A percentile compares a stretch with the other conserved stretches of the same genome.
phyloP scores from a whole-genome alignment of 2,113 vertebrate species.

The Brienomyrus brachyistius region DNA sequence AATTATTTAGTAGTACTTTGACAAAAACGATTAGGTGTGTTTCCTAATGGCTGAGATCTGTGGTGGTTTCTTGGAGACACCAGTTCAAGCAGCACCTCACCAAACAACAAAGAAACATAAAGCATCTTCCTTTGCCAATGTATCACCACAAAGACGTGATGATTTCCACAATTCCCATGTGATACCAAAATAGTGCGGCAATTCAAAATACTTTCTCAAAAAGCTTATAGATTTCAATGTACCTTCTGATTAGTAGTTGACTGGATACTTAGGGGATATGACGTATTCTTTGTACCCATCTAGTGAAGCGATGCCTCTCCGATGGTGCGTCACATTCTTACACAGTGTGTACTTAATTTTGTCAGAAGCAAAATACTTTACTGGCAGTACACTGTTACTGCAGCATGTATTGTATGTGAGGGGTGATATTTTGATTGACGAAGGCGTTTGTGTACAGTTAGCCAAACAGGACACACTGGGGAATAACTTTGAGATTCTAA shows the following conservation, averaged over 20 bases:
- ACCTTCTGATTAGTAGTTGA: neutral
- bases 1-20: too few relatives aligned
- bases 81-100: neutral
- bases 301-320: neutral
- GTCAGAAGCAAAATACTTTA: neutral
- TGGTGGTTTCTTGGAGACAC: too few relatives aligned
- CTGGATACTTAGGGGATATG: neutral
- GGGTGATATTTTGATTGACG: neutral
- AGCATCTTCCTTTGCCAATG: neutral
- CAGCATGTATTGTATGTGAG: neutral
- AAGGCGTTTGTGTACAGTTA: neutral
- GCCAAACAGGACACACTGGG: neutral
- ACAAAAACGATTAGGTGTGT: too few relatives aligned
- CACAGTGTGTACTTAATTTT: neutral
- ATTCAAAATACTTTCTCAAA: neutral
- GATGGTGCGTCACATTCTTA: neutral
- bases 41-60: too few relatives aligned
- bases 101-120: neutral
- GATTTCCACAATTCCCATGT: neutral
- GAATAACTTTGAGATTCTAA: neutral
- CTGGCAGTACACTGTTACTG: neutral
- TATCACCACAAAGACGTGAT: neutral
- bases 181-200: neutral
- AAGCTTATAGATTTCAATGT: neutral
- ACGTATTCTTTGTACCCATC: neutral